Evolutionary conservation across 2,888 invertebrate species (phyloP).

Genomic region (Mimachlamys varia): DNA sequence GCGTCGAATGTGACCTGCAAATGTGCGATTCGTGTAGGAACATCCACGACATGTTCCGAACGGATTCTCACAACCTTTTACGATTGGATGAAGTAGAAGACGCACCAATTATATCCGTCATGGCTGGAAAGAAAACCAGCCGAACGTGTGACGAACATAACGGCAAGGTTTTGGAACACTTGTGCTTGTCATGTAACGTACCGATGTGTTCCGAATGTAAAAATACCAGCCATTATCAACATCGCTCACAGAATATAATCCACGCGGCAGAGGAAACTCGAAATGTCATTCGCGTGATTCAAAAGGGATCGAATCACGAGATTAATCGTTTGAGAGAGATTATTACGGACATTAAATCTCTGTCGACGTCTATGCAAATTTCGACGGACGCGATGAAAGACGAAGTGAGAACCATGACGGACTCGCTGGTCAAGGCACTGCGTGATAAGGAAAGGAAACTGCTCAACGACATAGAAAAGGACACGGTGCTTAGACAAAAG

Average conservation of each 20-base stretch:
- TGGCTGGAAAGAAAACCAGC: conserved; percentile 1
- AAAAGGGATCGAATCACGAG: neutral
- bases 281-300: neutral
- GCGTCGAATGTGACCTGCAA: neutral
- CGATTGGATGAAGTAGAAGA: neutral
- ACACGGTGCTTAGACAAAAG: neutral
- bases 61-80: neutral
- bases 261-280: conserved; percentile 28
- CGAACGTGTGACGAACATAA: neutral
- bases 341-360: neutral
- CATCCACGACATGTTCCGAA: neutral
- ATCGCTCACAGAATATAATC: neutral
- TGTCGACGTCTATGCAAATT: neutral
- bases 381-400: conserved; percentile 18
- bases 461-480: neutral
- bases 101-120: neutral
- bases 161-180: neutral
- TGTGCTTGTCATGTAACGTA: neutral
- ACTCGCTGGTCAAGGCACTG: neutral
- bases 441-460: neutral
- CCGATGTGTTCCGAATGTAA: conserved; percentile 29
- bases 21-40: neutral
- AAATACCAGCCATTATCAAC: neutral
- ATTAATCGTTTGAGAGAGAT: neutral
- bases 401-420: neutral